Evolutionary conservation across 2,888 invertebrate genomes (phyloP), one percentile per base, ranked within the genome.

Genomic region (Trypoxylon attenuatum): DNA sequence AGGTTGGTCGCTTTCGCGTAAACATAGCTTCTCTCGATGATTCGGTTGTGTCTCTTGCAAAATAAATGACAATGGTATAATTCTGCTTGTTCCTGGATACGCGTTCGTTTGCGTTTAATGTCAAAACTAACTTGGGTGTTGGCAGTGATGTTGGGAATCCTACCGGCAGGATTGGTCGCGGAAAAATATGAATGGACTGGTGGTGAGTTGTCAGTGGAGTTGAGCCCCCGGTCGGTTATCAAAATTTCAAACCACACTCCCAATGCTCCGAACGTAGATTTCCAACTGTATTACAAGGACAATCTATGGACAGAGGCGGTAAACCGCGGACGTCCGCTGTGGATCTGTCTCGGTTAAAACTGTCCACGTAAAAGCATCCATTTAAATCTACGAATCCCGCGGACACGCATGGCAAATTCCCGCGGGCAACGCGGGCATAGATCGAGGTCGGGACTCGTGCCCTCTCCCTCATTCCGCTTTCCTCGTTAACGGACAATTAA

Each of bases 341-440:
- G 71, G 72, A 71, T 74, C 71, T 70, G 59, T 42, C 58, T 72
- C 50, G 75, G 75, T 75, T 68, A 65, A 75, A 71, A 61, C 55
- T 62, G 68, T 61, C 70, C 68, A 62, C 73, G 70, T 68, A 72
- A 75, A 75, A 75, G 73, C 70, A 63, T 62, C 65, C 70, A 75
- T 75, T 75, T 75, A 70, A 72, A 75, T 70, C 59, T 61, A 63
- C 56, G 51, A 46, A 61, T 65, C 39, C 41, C 45, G 6, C 23
- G 57, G 51, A 39, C 68, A 68, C 54, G 53, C 55, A 46, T 53
- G 65, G 69, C 45, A 66, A 72, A 72, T 72, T 69, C 56, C 58
- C 51, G 55, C 46, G n/a, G n/a, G n/a, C 56, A 50, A 38, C 51
- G 52, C 22, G 42, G 60, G n/a, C n/a, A n/a, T n/a, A n/a, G n/a